Percentiles rank a stretch among this genome's conserved stretches.
Evolutionary conservation across 2,888 invertebrate genomes (phyloP).

Genomic region (Drosophila sordidapex): DNA sequence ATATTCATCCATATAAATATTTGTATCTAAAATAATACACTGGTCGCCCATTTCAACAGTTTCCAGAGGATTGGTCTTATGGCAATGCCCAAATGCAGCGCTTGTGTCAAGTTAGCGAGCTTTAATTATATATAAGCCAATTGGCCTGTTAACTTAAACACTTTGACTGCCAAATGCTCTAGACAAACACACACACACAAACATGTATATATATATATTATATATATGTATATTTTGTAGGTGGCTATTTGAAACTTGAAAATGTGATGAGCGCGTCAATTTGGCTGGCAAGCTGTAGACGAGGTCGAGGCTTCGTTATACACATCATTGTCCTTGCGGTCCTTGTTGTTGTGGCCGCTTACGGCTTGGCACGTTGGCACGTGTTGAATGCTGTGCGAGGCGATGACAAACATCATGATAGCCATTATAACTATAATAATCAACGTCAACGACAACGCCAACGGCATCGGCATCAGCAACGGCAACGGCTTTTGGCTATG

Average conservation of each 20-base stretch:
- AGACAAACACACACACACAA: constrained; percentile 21
- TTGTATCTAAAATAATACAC: constrained; percentile 37
- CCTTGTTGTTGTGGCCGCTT: constrained; percentile 35
- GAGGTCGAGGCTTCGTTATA: constrained; percentile 36
- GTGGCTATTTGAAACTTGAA: constrained; percentile 45
- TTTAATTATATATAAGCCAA: constrained; percentile 71
- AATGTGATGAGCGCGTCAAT: constrained; percentile 51
- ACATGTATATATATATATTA: neutral
- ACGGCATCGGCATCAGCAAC: neutral
- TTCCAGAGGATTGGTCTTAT: constrained; percentile 23
- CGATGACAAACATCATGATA: constrained; percentile 58
- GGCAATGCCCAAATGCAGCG: constrained; percentile 17
- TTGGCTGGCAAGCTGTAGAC: constrained; percentile 48
- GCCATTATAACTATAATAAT: constrained; percentile 61
- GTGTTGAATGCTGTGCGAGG: constrained; percentile 55
- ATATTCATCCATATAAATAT: neutral
- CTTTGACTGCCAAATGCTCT: constrained; percentile 55
- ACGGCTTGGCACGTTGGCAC: constrained; percentile 47
- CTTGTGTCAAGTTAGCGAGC: constrained; percentile 39
- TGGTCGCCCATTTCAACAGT: constrained; percentile 29
- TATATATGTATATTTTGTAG: constrained; percentile 7
- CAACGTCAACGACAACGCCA: constrained; percentile 18
- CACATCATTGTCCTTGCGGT: constrained; percentile 38
- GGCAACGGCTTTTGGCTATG: constrained; percentile 12
- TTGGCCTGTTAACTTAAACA: constrained; percentile 59